A percentile compares a stretch with the other conserved stretches of the same genome.
Conservation (phyloP, 1,140 invertebrate genomes). For the Halyomorpha halys region DNA sequence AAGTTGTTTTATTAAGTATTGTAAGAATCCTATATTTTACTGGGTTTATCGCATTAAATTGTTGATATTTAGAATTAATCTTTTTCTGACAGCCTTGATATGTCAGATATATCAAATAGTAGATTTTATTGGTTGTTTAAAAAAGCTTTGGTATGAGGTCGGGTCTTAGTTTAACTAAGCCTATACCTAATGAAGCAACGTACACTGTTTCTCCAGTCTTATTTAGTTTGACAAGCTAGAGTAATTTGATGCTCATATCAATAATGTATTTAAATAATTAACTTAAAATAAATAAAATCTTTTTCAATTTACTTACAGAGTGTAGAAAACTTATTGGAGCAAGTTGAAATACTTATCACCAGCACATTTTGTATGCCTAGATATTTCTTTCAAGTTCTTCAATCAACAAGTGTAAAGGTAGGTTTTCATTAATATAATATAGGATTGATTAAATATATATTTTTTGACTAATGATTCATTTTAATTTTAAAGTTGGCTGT, state of each 20-base stretch:
- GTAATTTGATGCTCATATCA: background rate
- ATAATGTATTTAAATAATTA: constrained; percentile 13
- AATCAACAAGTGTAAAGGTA: constrained; percentile 55
- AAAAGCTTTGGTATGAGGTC: no score
- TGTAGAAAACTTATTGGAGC: constrained; percentile 55
- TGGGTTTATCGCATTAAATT: no score
- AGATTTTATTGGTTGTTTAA: no score
- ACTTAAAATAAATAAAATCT: background rate
- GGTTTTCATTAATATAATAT: background rate
- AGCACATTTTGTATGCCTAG: constrained; percentile 64
- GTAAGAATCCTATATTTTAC: no score
- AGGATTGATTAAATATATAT: background rate
- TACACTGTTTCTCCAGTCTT: no score
- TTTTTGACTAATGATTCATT: background rate
- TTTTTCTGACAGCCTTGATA: no score
- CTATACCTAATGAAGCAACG: no score
- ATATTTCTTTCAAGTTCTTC: constrained; percentile 80
- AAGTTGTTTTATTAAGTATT: no score
- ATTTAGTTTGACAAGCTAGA: no score
- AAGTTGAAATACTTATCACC: constrained; percentile 52
- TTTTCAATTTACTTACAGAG: constrained; percentile 42
- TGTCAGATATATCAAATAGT: no score
- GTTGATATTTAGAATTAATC: no score
- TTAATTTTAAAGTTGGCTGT: constrained; percentile 53
- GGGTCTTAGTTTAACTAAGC: no score